Evolutionary conservation across 2,797 vertebrate species (phyloP).

Genomic region (Dermochelys coriacea): DNA sequence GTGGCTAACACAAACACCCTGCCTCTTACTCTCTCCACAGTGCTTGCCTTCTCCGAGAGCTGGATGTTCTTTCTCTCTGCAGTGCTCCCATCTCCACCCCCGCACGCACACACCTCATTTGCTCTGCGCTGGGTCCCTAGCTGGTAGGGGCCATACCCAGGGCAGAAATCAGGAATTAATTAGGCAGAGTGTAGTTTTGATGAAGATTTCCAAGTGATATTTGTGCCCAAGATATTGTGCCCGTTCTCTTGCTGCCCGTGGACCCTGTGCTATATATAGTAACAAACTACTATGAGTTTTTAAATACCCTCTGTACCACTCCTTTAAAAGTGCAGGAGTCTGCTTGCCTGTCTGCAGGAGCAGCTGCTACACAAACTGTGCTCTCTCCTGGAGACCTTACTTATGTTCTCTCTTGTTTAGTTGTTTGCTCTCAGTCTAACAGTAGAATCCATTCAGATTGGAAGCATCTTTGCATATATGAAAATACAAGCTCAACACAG

Average conservation of each 20-base stretch:
- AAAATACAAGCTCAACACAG: not conserved
- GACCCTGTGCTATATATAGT: fast-evolving
- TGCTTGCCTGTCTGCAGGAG: not conserved
- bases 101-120: fast-evolving
- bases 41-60: fast-evolving
- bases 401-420: fast-evolving
- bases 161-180: not conserved
- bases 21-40: not conserved
- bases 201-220: not conserved
- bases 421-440: not conserved
- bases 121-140: fast-evolving
- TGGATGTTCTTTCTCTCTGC: not conserved
- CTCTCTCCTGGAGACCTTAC: not conserved
- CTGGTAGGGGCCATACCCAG: not conserved
- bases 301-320: not conserved
- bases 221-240: not conserved
- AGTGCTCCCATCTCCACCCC: not conserved
- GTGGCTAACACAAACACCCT: fast-evolving
- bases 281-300: not conserved
- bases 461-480: fast-evolving
- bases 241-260: fast-evolving
- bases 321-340: not conserved
- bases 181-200: fast-evolving
- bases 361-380: not conserved
- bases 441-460: fast-evolving